Evolutionary conservation across 2,888 invertebrate species (phyloP).

Genomic region (Cinara cedri): DNA sequence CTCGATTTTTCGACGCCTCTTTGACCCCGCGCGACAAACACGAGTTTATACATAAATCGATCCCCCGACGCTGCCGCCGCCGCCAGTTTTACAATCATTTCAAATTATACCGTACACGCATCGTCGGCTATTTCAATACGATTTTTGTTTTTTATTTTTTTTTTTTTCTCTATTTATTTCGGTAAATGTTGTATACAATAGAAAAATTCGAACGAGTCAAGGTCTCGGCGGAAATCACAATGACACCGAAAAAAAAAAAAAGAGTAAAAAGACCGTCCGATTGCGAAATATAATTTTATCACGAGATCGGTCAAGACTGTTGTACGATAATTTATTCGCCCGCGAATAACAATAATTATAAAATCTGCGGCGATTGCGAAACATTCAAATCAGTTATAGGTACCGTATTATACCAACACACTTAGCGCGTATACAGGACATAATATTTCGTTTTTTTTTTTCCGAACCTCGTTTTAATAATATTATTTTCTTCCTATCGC

Average conservation of each 20-base stretch:
- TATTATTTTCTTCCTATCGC: constrained; percentile 34
- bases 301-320: constrained; percentile 24
- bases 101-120: not conserved
- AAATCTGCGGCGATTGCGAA: constrained; percentile 26
- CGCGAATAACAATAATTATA: not conserved
- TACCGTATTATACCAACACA: no score
- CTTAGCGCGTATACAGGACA: constrained; percentile 14
- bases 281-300: constrained; percentile 5
- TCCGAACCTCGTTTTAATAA: no score
- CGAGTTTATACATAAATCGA: not conserved
- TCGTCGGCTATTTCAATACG: not conserved
- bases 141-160: not conserved
- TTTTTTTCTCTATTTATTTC: not conserved
- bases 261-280: not conserved
- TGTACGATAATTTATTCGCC: no score
- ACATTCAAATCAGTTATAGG: constrained; percentile 28
- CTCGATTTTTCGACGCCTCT: constrained; percentile 14
- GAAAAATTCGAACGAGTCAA: constrained; percentile 16
- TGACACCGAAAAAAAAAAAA: constrained; percentile 9
- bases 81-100: not conserved
- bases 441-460: no score
- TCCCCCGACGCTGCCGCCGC: not conserved
- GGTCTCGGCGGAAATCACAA: constrained; percentile 24
- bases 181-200: not conserved
- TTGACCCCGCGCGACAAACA: constrained; percentile 15